phyloP scores from a whole-genome alignment of 2,113 vertebrate genomes.

The Lasiurus borealis region DNA sequence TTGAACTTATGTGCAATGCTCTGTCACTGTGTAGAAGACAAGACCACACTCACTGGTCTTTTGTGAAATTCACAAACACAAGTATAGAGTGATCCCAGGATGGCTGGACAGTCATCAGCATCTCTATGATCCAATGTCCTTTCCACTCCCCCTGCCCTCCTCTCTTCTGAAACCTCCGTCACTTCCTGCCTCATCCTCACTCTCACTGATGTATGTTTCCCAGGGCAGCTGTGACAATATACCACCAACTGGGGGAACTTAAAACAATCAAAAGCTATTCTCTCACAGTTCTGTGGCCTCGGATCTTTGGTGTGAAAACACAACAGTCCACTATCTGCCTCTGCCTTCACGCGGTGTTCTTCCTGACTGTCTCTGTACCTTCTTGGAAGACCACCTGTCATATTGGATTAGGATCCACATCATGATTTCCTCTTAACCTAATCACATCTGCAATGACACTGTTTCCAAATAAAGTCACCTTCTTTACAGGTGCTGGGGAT shows the following conservation, averaged over 20 bases:
- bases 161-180: too few species aligned
- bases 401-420: background rate
- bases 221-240: background rate
- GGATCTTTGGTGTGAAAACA: rapidly evolving
- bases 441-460: background rate
- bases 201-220: background rate
- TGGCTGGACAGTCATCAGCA: rapidly evolving
- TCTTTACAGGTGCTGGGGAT: rapidly evolving
- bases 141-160: background rate
- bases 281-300: background rate
- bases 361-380: too few species aligned
- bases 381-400: background rate
- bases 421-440: background rate
- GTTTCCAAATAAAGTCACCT: background rate
- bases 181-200: rapidly evolving
- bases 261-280: background rate
- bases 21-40: rapidly evolving
- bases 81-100: rapidly evolving
- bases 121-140: rapidly evolving
- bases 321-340: background rate
- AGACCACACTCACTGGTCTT: too few species aligned
- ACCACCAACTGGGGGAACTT: background rate
- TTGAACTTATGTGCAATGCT: rapidly evolving
- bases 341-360: rapidly evolving
- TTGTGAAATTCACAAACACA: rapidly evolving